phyloP scores from a whole-genome alignment of 2,797 vertebrate species.

The Crenuchus spilurus region DNA sequence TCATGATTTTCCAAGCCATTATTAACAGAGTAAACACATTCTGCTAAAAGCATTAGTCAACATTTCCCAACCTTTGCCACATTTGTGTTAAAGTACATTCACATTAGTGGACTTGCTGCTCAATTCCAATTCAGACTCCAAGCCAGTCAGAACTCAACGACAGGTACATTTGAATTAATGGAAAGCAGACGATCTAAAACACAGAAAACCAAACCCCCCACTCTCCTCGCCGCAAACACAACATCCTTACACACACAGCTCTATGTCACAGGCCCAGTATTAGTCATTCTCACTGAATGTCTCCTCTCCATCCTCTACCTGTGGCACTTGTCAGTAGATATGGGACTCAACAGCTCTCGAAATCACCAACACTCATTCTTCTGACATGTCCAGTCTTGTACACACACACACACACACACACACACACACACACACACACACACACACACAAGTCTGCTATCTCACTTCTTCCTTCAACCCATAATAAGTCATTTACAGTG shows the following conservation, averaged over 20 bases:
- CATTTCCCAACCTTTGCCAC: too few relatives aligned
- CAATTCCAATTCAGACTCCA: too few relatives aligned
- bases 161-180: too few relatives aligned
- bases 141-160: too few relatives aligned
- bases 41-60: too few relatives aligned
- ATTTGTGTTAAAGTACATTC: too few relatives aligned
- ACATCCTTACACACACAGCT: background rate
- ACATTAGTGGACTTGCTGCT: too few relatives aligned
- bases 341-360: background rate
- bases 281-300: conserved; percentile 37
- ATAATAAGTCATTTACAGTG: background rate
- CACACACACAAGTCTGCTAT: too few relatives aligned
- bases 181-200: too few relatives aligned
- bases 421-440: background rate
- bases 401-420: background rate
- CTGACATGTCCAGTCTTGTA: background rate
- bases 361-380: conserved; percentile 3
- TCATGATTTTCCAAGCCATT: too few relatives aligned
- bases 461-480: background rate
- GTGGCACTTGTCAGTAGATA: conserved; percentile 45
- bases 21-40: too few relatives aligned
- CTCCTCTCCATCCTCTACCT: conserved; percentile 50
- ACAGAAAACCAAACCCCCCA: too few relatives aligned
- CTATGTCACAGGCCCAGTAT: conserved; percentile 3
- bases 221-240: background rate